Base-by-base conservation (phyloP, 2,113 vertebrate species). In the Trematocara unimaculatum region DNA sequence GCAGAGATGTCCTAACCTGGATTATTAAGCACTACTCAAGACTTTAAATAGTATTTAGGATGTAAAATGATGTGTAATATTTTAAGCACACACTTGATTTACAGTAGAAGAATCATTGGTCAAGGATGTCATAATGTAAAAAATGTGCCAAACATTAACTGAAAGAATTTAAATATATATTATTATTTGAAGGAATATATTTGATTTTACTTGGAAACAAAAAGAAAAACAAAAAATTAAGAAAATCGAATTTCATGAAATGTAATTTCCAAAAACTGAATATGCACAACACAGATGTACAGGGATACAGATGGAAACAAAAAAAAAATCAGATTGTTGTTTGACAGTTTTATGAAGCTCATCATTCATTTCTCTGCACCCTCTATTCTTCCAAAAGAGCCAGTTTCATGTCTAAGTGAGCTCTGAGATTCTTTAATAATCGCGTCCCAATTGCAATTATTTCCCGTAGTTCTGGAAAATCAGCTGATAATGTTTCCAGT, bases 371-470 rank as follows among this genome's bases (percentile, higher is more conserved):
- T 56, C 23, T 29, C 54, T 29, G 23, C 4, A 3, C 23, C 12
- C 3, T 56, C 12, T 26, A 56, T 1, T 56, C 54, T 0, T 56
- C 54, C 23, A 56, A 23, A 0, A 56, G 23, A 26, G 0, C 0
- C 54, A 1, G 12, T 56, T 56, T 5, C 1, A 56, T 26, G 23
- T 26, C 7, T 26, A 56, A 14, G 1, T 56, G 23, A 56, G 12
- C 23, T 56, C 7, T 56, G 12, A 56, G 54, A 56, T 56, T 56
- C 2, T 56, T 56, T 26, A 56, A 26, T 56, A 56, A 56, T 56
- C 0, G 23, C 0, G 0, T 14, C 54, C 54, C 54, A 8, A 56
- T 26, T 26, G 0, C 20, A 55, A 56, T 26, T 56, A 26, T 56
- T 26, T 56, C 23, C 12, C 4, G 23, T 2, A 56, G 54, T 56